These are phyloP conservation scores for Lagopus muta DNA, from an alignment of 2,113 vertebrate genomes.

Conservation along the genomic window DNA sequence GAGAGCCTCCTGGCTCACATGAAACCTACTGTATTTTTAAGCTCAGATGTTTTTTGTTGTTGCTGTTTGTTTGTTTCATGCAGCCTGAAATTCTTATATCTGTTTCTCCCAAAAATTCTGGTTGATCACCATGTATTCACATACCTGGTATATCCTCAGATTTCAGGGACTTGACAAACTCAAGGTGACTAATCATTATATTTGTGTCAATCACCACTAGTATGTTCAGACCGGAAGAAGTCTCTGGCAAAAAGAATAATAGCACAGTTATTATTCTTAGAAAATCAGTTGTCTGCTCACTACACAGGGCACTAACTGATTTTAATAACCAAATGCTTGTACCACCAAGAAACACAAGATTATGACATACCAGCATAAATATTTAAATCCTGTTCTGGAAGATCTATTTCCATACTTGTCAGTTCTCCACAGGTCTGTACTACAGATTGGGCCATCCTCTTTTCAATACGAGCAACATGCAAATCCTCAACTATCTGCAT, in stretches of 20 bases:
- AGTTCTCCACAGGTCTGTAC: conserved; percentile 86
- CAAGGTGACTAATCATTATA: conserved; percentile 92
- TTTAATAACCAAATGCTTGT: neutral
- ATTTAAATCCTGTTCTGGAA: conserved; percentile 78
- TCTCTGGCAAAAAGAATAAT: conserved; percentile 34
- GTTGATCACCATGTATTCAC: neutral
- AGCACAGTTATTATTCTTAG: neutral
- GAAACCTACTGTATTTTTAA: neutral
- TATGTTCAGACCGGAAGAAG: conserved; percentile 77
- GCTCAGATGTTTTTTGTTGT: neutral
- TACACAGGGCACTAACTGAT: neutral
- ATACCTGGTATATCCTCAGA: conserved; percentile 86
- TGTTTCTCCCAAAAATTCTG: neutral
- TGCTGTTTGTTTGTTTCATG: neutral
- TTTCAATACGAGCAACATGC: conserved; percentile 85
- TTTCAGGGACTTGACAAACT: conserved; percentile 86
- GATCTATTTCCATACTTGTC: conserved; percentile 91
- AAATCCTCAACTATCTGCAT: conserved; percentile 88
- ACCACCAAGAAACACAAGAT: neutral
- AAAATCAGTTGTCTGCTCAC: neutral
- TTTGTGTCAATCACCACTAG: conserved; percentile 94
- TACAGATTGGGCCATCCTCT: conserved; percentile 79
- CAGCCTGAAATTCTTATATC: neutral
- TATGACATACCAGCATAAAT: conserved; percentile 71
- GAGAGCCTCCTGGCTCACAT: neutral